A percentile compares a stretch with the other conserved stretches of the same genome.
Evolutionary conservation across 2,113 vertebrate species (phyloP).

Genomic region (Lamprotornis superbus): DNA sequence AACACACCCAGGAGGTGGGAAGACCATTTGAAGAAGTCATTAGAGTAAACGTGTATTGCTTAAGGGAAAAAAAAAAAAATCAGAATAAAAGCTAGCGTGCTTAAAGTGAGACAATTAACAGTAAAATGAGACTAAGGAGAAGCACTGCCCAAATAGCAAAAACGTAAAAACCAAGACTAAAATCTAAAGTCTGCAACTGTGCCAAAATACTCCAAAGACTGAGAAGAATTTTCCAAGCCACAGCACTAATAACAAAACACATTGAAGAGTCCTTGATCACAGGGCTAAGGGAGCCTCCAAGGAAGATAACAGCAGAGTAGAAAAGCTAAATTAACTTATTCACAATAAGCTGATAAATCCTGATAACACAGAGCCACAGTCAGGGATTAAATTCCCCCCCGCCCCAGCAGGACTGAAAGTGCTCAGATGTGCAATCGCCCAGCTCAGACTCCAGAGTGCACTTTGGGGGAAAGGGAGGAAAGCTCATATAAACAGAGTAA

Average conservation of each 20-base stretch:
- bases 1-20: background rate
- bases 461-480: background rate
- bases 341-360: background rate
- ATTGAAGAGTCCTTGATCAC: background rate
- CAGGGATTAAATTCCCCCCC: background rate
- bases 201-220: background rate
- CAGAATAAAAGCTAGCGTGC: background rate
- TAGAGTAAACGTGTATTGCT: background rate
- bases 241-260: background rate
- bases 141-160: background rate
- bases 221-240: background rate
- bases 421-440: background rate
- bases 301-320: background rate
- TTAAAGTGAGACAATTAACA: background rate
- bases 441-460: background rate
- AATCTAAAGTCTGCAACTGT: background rate
- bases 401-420: background rate
- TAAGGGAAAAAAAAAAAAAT: background rate
- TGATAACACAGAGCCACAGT: background rate
- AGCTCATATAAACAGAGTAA: background rate
- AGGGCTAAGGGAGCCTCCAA: background rate
- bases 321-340: background rate
- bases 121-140: background rate
- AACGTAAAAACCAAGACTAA: background rate
- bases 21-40: background rate